Evolutionary conservation across 2,797 vertebrate species (phyloP).

Genomic region (Meda fulgida): DNA sequence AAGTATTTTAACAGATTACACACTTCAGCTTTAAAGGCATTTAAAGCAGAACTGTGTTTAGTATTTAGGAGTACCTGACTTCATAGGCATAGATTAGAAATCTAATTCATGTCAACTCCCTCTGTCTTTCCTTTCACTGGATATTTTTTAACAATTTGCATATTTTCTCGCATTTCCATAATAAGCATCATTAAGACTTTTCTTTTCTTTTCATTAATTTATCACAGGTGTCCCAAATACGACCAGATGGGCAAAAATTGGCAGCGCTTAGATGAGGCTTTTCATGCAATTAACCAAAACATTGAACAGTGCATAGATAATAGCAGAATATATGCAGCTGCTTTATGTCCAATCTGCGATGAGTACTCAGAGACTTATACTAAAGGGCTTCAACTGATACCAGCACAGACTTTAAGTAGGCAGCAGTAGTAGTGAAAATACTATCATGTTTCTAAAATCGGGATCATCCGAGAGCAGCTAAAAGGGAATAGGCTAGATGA

Average conservation of each 20-base stretch:
- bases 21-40: neutral
- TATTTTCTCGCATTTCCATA: neutral
- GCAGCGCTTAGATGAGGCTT: neutral
- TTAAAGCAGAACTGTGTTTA: neutral
- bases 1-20: neutral
- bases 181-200: neutral
- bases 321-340: slow-evolving; percentile 24
- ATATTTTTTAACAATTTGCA: neutral
- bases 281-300: slow-evolving; percentile 43
- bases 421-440: neutral
- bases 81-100: neutral
- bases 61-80: neutral
- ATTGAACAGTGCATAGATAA: slow-evolving; percentile 32
- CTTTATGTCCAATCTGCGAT: slow-evolving; percentile 13
- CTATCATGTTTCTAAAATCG: neutral
- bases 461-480: neutral
- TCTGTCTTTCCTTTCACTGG: neutral
- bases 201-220: slow-evolving; percentile 23
- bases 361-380: slow-evolving; percentile 45
- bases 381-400: neutral
- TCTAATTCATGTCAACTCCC: slow-evolving; percentile 40
- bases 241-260: slow-evolving; percentile 17
- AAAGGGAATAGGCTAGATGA: neutral
- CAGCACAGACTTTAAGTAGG: neutral
- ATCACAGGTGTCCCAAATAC: slow-evolving; percentile 41